Evolutionary conservation across 2,113 vertebrate species (phyloP).

Genomic region (Narcine bancroftii): DNA sequence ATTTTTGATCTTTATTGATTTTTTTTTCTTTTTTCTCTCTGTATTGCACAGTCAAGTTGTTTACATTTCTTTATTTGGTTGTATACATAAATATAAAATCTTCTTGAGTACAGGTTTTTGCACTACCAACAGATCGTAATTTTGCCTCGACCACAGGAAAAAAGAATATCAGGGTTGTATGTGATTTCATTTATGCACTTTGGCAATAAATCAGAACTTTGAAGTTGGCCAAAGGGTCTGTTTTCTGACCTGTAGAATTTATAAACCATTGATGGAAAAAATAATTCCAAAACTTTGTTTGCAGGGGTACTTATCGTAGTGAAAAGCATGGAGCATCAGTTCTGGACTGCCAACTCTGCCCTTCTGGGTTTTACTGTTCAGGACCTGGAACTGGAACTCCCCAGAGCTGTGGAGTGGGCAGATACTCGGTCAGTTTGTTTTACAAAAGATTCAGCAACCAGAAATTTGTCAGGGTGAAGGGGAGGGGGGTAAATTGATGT

Average conservation of each 20-base stretch:
- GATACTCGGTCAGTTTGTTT: slow-evolving; percentile 71
- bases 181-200: no score
- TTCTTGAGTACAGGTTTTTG: no score
- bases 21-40: no score
- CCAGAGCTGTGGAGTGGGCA: slow-evolving; percentile 63
- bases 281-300: slow-evolving; percentile 39
- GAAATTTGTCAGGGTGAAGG: neutral
- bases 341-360: slow-evolving; percentile 65
- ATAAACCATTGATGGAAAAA: neutral
- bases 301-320: slow-evolving; percentile 63
- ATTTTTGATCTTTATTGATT: no score
- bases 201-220: no score
- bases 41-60: no score
- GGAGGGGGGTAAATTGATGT: neutral
- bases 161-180: no score
- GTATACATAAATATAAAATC: no score
- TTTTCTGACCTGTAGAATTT: neutral
- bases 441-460: neutral
- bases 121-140: no score
- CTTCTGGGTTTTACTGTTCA: slow-evolving; percentile 72
- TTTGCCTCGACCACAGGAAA: no score
- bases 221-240: no score
- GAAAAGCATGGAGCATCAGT: slow-evolving; percentile 53
- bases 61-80: no score
- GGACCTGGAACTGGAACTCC: slow-evolving; percentile 63